Evolutionary conservation across 2,797 vertebrate species (phyloP), one percentile per base, ranked within the genome.

Genomic region (Morus bassanus): DNA sequence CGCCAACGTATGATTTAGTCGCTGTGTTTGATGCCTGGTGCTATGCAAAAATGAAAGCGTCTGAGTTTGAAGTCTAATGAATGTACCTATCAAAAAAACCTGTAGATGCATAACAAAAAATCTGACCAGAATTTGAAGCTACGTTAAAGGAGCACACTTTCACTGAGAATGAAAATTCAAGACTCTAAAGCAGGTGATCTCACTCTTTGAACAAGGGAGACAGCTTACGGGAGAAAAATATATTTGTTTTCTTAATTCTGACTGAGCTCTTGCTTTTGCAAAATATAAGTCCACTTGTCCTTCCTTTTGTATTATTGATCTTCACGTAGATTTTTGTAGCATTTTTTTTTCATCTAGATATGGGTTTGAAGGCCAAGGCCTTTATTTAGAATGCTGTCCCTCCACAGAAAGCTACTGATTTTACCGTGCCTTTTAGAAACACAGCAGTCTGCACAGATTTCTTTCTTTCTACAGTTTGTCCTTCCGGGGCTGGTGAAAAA

Each of bases 91-190:
- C 31, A 64, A 85, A 80, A 89, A 91, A 91, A 85, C 70, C 46
- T 37, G 31, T 64, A 74, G 76, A 70, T 70, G 37, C 79, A 91
- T 96, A 91, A 96, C 57, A 97, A 93, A 89, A 5, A 37, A 73
- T 19, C 56, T 75, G 90, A 27, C 54, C 95, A 70, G 8, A 53
- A 11, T 53, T 68, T 92, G 72, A 97, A 97, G 50, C 27, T 96
- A 19, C 17, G 57, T 33, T 76, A 96, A 63, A 98, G 97, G 83
- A 95, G 91, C 5, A 98, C 95, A 3, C 69, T 93, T 91, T 82
- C 93, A 7, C 95, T 95, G 35, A 95, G 95, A 61, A 95, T 88
- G 82, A 97, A 97, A 94, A 91, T 61, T 48, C 93, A 91, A 51
- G 67, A 64, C 19, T 37, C 69, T 67, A 37, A 85, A 64, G 82